A percentile compares a stretch with the other conserved stretches of the same genome.
Evolutionary conservation across 2,113 vertebrate species (phyloP).

Genomic region (Pleuronectes platessa): DNA sequence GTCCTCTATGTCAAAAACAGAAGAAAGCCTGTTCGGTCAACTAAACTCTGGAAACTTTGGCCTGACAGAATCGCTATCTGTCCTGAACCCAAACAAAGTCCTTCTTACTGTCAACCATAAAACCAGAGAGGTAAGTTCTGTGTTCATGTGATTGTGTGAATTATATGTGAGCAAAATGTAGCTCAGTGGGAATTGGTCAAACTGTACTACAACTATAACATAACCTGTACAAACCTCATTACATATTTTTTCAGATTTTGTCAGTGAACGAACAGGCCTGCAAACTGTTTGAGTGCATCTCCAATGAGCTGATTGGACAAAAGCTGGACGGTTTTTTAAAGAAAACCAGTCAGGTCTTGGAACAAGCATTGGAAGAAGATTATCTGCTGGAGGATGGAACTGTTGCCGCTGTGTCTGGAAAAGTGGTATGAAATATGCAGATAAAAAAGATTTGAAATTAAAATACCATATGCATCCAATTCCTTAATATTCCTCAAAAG

Average conservation of each 20-base stretch:
- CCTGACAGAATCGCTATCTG: constrained; percentile 62
- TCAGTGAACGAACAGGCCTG: constrained; percentile 90
- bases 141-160: neutral
- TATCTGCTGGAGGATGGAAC: constrained; percentile 76
- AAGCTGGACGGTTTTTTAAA: constrained; percentile 85
- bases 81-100: constrained; percentile 85
- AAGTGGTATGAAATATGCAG: constrained; percentile 84
- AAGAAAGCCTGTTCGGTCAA: constrained; percentile 78
- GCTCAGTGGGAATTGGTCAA: neutral
- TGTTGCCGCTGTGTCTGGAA: constrained; percentile 79
- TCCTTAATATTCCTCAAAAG: neutral
- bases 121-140: constrained; percentile 84
- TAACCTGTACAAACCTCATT: neutral
- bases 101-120: constrained; percentile 83
- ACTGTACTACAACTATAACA: neutral
- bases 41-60: constrained; percentile 66
- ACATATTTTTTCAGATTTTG: constrained; percentile 82
- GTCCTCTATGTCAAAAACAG: constrained; percentile 72
- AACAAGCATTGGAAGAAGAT: constrained; percentile 85
- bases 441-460: neutral
- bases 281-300: constrained; percentile 86
- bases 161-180: neutral
- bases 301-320: constrained; percentile 85
- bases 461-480: neutral
- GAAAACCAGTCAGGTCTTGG: constrained; percentile 80